Evolutionary conservation across 2,797 vertebrate species (phyloP).

Genomic region (Scyliorhinus canicula): DNA sequence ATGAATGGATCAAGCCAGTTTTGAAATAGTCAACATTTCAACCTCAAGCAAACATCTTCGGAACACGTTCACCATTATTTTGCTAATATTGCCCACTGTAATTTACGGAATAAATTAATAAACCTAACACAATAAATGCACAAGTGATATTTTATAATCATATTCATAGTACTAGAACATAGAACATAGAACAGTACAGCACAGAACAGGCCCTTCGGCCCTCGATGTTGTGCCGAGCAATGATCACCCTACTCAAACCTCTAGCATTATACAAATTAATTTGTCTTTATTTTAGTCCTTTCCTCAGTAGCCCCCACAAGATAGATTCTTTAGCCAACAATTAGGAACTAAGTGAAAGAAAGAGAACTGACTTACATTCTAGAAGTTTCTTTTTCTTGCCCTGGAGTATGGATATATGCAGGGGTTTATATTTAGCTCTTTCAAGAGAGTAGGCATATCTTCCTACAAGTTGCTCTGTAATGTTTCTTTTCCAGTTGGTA

Average conservation of each 20-base stretch:
- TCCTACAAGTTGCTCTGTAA: neutral
- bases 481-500: neutral
- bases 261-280: neutral
- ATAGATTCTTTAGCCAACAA: neutral
- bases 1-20: neutral
- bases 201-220: too few species aligned
- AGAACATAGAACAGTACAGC: too few species aligned
- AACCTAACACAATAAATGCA: neutral
- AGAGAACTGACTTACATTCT: neutral
- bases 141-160: neutral
- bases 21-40: neutral
- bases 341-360: neutral
- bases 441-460: neutral
- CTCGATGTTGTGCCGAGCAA: too few species aligned
- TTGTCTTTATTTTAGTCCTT: neutral
- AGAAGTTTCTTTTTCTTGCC: neutral
- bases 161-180: too few species aligned
- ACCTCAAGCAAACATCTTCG: neutral
- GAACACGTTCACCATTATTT: neutral
- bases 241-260: too few species aligned
- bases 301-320: neutral
- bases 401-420: neutral
- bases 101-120: neutral
- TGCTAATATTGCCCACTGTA: neutral
- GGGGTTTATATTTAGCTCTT: neutral